phyloP scores from a whole-genome alignment of 2,113 vertebrate species.

The Sturnira hondurensis region DNA sequence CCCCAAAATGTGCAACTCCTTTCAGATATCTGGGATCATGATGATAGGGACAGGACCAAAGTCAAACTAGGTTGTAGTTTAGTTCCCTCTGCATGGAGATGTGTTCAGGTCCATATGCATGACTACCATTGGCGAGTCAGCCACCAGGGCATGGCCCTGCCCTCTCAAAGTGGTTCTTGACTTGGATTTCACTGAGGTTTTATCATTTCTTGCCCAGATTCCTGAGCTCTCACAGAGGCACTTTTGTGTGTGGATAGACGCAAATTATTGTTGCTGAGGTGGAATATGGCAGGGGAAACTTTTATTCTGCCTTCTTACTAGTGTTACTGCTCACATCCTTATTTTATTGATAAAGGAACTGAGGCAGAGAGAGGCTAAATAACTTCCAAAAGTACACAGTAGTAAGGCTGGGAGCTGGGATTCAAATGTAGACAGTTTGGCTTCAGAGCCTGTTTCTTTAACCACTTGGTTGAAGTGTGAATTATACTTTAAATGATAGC shows the following conservation, averaged over 20 bases:
- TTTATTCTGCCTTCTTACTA: neutral
- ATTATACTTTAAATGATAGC: neutral
- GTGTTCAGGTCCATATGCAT: neutral
- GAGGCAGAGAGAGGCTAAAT: neutral
- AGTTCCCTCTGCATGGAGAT: neutral
- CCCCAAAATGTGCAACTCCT: neutral
- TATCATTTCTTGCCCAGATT: neutral
- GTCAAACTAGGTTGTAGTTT: neutral
- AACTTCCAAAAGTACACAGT: neutral
- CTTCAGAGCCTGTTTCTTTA: neutral
- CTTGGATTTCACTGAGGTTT: neutral
- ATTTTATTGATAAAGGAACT: neutral
- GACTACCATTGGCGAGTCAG: neutral
- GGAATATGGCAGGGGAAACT: neutral
- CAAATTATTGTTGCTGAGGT: neutral
- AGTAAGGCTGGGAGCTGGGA: neutral
- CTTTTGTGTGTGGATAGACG: neutral
- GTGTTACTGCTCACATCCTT: neutral
- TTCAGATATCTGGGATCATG: neutral
- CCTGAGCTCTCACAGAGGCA: neutral
- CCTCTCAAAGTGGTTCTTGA: neutral
- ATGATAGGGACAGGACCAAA: neutral
- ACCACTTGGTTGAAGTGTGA: neutral
- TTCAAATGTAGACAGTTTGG: neutral
- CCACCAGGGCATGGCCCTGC: neutral